These are phyloP conservation scores for Neotoxoptera formosana DNA, from an alignment of 1,140 invertebrate genomes.

Conservation along the genomic window DNA sequence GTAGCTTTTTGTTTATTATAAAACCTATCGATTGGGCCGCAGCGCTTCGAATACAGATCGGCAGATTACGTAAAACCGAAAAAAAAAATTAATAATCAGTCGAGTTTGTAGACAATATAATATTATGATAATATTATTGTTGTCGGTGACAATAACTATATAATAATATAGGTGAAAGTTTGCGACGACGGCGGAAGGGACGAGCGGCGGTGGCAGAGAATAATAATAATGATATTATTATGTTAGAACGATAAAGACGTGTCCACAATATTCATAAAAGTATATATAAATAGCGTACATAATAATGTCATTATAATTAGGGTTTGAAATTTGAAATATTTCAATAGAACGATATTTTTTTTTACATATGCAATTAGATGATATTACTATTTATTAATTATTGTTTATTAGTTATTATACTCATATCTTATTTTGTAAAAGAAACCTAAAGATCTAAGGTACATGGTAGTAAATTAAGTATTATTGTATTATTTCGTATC, in stretches of 20 bases:
- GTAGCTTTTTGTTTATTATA: background rate
- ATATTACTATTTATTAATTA: too few species aligned
- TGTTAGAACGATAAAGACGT: background rate
- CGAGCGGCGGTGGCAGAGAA: background rate
- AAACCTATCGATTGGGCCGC: background rate
- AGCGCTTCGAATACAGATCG: background rate
- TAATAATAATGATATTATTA: background rate
- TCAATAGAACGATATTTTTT: too few species aligned
- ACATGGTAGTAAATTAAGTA: too few species aligned
- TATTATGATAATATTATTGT: background rate
- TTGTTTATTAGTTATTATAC: too few species aligned
- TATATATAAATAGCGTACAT: background rate
- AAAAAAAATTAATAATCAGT: background rate
- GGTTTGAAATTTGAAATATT: too few species aligned
- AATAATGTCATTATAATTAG: background rate
- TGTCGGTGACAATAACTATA: background rate
- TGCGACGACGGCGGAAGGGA: background rate
- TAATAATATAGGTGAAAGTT: background rate
- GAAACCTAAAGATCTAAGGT: too few species aligned
- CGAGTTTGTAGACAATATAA: background rate
- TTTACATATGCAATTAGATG: too few species aligned
- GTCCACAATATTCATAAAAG: background rate
- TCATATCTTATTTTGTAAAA: too few species aligned
- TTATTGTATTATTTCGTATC: too few species aligned
- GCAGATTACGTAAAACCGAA: background rate